These are phyloP conservation scores for Thalassarche chlororhynchos DNA, from an alignment of 2,113 vertebrate genomes.

Conservation along the genomic window DNA sequence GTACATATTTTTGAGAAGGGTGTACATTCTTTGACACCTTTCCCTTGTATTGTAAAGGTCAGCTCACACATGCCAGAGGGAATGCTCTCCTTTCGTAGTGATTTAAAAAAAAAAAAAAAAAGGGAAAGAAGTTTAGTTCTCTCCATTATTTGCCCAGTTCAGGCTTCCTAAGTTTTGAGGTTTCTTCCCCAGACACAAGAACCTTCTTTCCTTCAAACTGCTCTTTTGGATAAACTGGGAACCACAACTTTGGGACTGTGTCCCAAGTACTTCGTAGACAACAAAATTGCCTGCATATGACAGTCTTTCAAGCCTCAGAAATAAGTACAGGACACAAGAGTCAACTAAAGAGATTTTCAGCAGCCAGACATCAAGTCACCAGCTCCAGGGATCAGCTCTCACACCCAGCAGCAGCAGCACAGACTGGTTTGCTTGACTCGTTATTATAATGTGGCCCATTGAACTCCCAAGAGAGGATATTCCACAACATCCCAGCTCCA, in stretches of 20 bases:
- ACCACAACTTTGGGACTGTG: neutral
- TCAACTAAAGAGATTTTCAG: neutral
- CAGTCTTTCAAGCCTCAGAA: neutral
- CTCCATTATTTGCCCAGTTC: neutral
- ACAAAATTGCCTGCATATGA: neutral
- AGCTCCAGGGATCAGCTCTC: constrained; percentile 32
- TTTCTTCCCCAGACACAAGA: neutral
- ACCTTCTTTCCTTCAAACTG: neutral
- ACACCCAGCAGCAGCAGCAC: constrained; percentile 31
- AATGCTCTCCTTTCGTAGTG: neutral
- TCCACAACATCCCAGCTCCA: constrained; percentile 11
- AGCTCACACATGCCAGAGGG: neutral
- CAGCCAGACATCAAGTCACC: constrained; percentile 38
- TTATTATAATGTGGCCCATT: constrained; percentile 39
- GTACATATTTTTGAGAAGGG: neutral
- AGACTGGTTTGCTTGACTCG: constrained; percentile 25
- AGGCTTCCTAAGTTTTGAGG: neutral
- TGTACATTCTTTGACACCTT: neutral
- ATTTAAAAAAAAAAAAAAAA: neutral
- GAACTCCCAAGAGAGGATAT: constrained; percentile 10
- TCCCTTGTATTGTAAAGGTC: neutral
- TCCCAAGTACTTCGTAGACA: too few species aligned
- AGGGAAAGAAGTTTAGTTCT: neutral
- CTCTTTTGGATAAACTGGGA: neutral
- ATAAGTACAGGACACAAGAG: neutral